Conservation (phyloP, 1,140 invertebrate genomes). For the Zaprionus nigranus region DNA sequence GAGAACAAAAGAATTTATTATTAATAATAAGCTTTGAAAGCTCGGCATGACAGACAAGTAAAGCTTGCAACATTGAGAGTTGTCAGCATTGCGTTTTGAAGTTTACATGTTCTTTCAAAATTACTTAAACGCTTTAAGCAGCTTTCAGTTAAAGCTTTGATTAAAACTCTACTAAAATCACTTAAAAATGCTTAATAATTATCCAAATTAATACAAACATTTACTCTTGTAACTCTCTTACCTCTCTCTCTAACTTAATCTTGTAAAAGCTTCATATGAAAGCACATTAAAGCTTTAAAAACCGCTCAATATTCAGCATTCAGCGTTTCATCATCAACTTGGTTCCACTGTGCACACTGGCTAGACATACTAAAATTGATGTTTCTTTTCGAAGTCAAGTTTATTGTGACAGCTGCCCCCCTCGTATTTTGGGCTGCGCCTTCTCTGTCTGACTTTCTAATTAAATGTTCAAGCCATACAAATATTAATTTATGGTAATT, state of each 20-base stretch:
- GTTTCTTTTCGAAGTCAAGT: constrained; percentile 58
- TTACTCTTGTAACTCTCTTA: background rate
- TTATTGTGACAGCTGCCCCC: constrained; percentile 49
- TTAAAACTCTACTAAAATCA: background rate
- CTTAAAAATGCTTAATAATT: background rate
- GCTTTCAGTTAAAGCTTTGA: background rate
- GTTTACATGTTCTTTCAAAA: fast-evolving
- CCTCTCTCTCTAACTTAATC: no score
- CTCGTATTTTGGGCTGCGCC: constrained; percentile 15
- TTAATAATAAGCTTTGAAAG: background rate
- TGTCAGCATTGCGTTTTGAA: no score
- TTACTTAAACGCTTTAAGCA: background rate
- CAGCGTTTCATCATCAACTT: background rate
- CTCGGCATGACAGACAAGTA: background rate
- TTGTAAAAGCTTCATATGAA: background rate
- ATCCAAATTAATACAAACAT: background rate
- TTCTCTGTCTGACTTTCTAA: constrained; percentile 63
- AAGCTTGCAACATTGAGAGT: background rate
- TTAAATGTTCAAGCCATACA: constrained; percentile 63
- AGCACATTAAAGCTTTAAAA: constrained; percentile 7
- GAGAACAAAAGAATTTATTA: background rate
- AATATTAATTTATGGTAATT: constrained; percentile 81
- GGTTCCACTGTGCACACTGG: constrained; percentile 15
- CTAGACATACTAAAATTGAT: constrained; percentile 7
- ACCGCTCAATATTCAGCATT: background rate